Percentiles rank a stretch among this genome's conserved stretches.
Conservation (phyloP, 1,140 invertebrate species). For the Drosophila sturtevanti region DNA sequence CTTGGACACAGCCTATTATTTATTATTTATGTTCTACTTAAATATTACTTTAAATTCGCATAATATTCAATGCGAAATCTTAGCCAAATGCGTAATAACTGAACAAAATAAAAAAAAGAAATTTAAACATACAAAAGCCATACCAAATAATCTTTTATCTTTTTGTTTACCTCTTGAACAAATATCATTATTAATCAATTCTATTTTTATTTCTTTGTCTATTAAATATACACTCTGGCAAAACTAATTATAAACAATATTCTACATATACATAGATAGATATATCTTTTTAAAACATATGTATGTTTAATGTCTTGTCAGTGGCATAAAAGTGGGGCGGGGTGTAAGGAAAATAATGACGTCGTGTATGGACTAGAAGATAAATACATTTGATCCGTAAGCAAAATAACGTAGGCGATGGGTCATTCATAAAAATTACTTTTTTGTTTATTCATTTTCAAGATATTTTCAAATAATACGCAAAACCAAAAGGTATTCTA, state of each 20-base stretch:
- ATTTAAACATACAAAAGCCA: not conserved
- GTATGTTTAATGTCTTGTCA: conserved; percentile 66
- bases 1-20: not conserved
- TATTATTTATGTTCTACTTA: not conserved
- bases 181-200: conserved; percentile 47
- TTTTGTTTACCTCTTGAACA: conserved; percentile 43
- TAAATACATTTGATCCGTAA: conserved; percentile 43
- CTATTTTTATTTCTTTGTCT: conserved; percentile 57
- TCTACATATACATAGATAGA: conserved; percentile 29
- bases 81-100: not conserved
- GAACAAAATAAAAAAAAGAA: not conserved
- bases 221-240: conserved; percentile 45
- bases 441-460: not conserved
- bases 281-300: conserved; percentile 37
- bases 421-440: conserved; percentile 13
- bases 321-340: conserved; percentile 14
- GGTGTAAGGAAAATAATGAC: conserved; percentile 65
- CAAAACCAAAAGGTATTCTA: conserved; percentile 8
- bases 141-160: conserved; percentile 16
- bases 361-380: conserved; percentile 31
- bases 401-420: conserved; percentile 16
- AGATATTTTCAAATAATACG: conserved; percentile 18
- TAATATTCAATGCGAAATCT: not conserved
- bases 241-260: conserved; percentile 69
- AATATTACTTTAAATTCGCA: not conserved